Base-by-base conservation (phyloP, 2,113 vertebrate genomes). In the Cichladusa arquata region DNA sequence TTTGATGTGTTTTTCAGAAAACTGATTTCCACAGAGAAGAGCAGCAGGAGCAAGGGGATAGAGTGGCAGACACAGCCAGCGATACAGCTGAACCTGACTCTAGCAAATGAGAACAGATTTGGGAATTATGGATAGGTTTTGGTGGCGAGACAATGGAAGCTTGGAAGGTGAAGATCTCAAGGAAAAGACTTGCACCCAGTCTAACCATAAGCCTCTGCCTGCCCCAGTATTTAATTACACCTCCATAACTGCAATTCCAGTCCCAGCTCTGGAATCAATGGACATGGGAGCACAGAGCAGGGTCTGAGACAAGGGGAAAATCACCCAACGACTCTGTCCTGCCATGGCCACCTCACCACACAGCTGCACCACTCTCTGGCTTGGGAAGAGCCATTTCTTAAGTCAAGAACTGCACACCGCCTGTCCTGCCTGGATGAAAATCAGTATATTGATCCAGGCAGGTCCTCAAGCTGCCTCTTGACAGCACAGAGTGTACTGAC, bases 221-320 rank as follows among this genome's bases (percentile, higher is more conserved):
- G 6, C 44, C 71, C 17, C 71, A 38, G 0, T 23, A 61, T 44
- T 85, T 33, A 79, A 29, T 23, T 11, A 6, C 2, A 60, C 0
- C 0, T 33, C 56, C 22, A 1, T 12, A 73, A 61, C 19, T 11
- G 4, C 34, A 77, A 29, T 42, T 65, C 47, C 25, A 61, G 34
- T 20, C 34, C 22, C 3, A 1, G 0, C 12, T 50, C 66, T 9
- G 11, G n/a, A 78, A 78, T 14, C 0, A 0, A 31, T 33, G 60
- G 61, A 70, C 8, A 2, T 0, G 0, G 22, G 11, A 54, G 3
- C 38, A 23, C 15, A 10, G 24, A 66, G 50, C 14, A 51, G 16
- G 7, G n/a, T 19, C 40, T 62, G 77, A 72, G 33, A 19, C 44
- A 56, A 62, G 64, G 9, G 54, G 26, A 47, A 47, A 25, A 54